Conservation (phyloP, 2,888 invertebrate genomes). For the Eueremaeus valkanovi region DNA sequence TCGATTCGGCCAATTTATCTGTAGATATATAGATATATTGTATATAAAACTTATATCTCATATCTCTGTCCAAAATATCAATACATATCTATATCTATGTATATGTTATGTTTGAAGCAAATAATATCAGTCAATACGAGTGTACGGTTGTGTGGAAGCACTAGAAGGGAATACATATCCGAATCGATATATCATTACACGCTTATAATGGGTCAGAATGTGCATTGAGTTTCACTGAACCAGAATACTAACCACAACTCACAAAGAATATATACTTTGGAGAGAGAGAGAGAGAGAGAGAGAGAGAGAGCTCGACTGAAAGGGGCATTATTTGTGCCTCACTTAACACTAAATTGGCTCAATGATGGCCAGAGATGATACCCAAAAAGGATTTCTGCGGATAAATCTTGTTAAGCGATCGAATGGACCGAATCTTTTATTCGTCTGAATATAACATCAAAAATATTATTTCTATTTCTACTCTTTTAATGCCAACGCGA, state of each 20-base stretch:
- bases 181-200: conserved; percentile 33
- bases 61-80: no score
- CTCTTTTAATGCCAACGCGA: background rate
- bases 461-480: background rate
- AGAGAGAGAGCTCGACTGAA: conserved; percentile 23
- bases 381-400: background rate
- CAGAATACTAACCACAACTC: conserved; percentile 30
- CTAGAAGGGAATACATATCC: conserved; percentile 10
- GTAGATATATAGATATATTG: no score
- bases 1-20: conserved; percentile 18
- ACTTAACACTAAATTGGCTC: conserved; percentile 32
- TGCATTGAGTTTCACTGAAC: conserved; percentile 26
- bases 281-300: no score
- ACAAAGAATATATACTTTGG: conserved; percentile 26
- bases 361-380: conserved; percentile 5
- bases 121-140: no score
- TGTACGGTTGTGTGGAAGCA: conserved; percentile 7
- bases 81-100: background rate
- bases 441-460: background rate
- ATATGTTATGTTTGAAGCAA: conserved; percentile 23
- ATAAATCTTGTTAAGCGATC: background rate
- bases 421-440: background rate
- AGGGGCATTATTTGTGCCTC: conserved; percentile 29
- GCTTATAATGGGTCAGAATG: conserved; percentile 14
- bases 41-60: background rate